These are phyloP conservation scores for Entosphenus tridentatus DNA, from an alignment of 2,113 vertebrate genomes.

Conservation along the genomic window DNA sequence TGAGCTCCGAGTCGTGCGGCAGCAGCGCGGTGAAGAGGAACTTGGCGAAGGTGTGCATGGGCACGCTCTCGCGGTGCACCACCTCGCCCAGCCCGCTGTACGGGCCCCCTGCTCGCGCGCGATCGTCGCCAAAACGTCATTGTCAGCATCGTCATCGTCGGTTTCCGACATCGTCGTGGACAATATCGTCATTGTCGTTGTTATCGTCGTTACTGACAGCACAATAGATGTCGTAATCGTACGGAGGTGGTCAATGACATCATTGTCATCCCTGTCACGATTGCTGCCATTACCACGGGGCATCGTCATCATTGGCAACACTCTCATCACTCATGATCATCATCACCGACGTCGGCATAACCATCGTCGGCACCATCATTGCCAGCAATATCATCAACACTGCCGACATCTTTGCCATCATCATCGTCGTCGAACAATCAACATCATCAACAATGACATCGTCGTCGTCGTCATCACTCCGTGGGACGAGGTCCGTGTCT, in stretches of 20 bases:
- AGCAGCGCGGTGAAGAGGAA: slow-evolving; percentile 85
- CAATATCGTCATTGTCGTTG: no score
- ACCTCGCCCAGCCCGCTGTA: slow-evolving; percentile 90
- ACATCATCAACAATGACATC: background rate
- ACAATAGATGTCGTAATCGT: no score
- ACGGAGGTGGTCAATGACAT: no score
- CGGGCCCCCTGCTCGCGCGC: slow-evolving; percentile 42
- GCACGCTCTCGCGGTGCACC: slow-evolving; percentile 83
- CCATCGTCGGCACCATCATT: background rate
- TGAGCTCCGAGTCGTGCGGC: slow-evolving; percentile 72
- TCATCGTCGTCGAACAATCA: background rate
- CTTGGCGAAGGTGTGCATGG: slow-evolving; percentile 97
- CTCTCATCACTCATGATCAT: no score
- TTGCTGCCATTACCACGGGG: no score
- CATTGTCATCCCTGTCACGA: no score
- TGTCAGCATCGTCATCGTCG: background rate
- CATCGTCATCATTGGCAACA: no score
- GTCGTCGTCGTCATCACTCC: background rate
- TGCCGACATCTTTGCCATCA: background rate
- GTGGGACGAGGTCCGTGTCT: background rate
- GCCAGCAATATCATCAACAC: background rate
- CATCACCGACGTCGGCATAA: background rate
- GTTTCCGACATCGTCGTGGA: no score
- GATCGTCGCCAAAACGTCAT: background rate
- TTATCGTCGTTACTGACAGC: no score